These are phyloP conservation scores for Ceratosolen solmsi DNA, from an alignment of 1,140 invertebrate genomes.

Conservation along the genomic window DNA sequence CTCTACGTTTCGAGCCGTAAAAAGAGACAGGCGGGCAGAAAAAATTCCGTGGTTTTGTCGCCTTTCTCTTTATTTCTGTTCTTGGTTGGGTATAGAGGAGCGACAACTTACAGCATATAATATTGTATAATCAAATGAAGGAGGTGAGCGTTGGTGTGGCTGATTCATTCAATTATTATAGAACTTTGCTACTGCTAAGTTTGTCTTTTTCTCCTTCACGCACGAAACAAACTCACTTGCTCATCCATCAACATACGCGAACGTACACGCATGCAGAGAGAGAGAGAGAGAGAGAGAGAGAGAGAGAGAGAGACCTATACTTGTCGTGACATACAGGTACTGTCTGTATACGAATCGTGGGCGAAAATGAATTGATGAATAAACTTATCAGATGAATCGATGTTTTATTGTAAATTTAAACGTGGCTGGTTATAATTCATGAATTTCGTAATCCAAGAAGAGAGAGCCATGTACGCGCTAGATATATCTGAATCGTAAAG, in stretches of 20 bases:
- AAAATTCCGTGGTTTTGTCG: neutral
- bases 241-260: too few species aligned
- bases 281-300: slow-evolving; percentile 9
- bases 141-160: neutral
- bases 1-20: neutral
- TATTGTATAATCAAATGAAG: neutral
- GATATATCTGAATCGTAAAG: neutral
- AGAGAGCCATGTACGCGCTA: too few species aligned
- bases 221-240: too few species aligned
- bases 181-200: neutral
- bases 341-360: neutral
- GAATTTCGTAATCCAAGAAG: neutral
- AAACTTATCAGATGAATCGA: neutral
- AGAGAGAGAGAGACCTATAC: too few species aligned
- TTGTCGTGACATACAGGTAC: too few species aligned
- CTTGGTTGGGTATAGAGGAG: neutral
- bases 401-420: slow-evolving; percentile 21
- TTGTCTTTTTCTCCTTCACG: neutral
- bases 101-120: neutral
- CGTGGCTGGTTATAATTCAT: neutral
- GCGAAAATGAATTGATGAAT: neutral
- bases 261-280: neutral
- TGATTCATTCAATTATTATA: slow-evolving; percentile 29
- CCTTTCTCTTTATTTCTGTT: neutral
- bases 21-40: neutral